Conservation (phyloP, 2,888 invertebrate genomes). For the Parnassius smintheus region DNA sequence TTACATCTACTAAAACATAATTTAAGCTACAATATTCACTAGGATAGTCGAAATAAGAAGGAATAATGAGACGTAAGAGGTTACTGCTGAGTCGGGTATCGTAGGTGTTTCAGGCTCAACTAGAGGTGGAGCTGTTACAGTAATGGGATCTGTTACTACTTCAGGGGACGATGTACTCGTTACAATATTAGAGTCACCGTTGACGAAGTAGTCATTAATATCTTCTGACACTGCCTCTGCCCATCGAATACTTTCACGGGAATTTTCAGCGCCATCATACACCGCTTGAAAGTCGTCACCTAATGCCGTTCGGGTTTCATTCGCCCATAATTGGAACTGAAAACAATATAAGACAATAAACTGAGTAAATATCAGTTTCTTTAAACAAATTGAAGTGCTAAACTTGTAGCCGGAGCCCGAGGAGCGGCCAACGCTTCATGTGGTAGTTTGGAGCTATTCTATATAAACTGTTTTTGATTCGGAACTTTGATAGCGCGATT, state of each 20-base stretch:
- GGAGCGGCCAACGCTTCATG: too few relatives aligned
- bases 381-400: too few relatives aligned
- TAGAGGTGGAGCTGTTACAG: conserved; percentile 36
- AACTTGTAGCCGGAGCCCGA: too few relatives aligned
- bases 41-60: conserved; percentile 43
- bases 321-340: conserved; percentile 64
- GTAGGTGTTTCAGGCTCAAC: conserved; percentile 49
- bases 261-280: conserved; percentile 37
- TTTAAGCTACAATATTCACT: conserved; percentile 48
- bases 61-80: conserved; percentile 45
- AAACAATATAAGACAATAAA: conserved; percentile 3
- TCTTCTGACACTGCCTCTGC: conserved; percentile 41
- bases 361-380: too few relatives aligned
- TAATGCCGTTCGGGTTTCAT: conserved; percentile 37
- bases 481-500: too few relatives aligned
- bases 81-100: conserved; percentile 51
- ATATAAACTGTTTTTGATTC: too few relatives aligned
- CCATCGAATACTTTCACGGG: conserved; percentile 49
- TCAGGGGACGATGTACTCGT: conserved; percentile 30
- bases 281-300: conserved; percentile 40
- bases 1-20: conserved; percentile 7
- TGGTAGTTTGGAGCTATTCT: too few relatives aligned
- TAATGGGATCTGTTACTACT: conserved; percentile 30
- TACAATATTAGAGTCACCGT: conserved; percentile 36
- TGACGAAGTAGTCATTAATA: conserved; percentile 47